Conservation (phyloP, 2,113 vertebrate genomes). For the Chloropsis cyanopogon region DNA sequence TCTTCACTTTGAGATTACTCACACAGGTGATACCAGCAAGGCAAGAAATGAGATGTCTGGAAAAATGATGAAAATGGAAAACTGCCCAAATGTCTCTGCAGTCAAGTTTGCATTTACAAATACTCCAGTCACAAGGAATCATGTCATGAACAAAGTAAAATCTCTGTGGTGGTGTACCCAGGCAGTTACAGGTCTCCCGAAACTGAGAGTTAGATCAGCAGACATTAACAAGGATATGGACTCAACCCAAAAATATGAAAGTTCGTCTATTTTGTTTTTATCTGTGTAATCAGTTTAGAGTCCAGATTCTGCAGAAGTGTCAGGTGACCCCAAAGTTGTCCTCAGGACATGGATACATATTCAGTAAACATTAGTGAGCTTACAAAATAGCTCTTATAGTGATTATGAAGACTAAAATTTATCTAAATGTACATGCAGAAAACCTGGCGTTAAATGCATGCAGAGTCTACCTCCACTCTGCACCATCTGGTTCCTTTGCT, state of each 20-base stretch:
- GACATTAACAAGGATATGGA: neutral
- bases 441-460: neutral
- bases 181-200: neutral
- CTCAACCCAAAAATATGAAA: neutral
- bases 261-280: neutral
- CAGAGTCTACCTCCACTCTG: neutral
- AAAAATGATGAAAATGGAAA: neutral
- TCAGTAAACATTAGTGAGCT: neutral
- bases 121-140: neutral
- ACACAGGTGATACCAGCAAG: neutral
- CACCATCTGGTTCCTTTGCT: neutral
- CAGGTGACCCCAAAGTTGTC: neutral
- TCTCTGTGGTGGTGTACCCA: neutral
- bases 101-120: neutral
- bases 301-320: neutral
- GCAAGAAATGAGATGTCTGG: neutral
- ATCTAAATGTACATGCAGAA: neutral
- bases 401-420: neutral
- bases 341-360: neutral
- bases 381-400: neutral
- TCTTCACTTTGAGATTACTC: neutral
- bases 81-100: neutral
- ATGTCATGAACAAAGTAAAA: neutral
- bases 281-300: neutral
- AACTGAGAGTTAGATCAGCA: neutral